phyloP scores from a whole-genome alignment of 2,113 vertebrate species.

The Tenebrosternarchus preto region DNA sequence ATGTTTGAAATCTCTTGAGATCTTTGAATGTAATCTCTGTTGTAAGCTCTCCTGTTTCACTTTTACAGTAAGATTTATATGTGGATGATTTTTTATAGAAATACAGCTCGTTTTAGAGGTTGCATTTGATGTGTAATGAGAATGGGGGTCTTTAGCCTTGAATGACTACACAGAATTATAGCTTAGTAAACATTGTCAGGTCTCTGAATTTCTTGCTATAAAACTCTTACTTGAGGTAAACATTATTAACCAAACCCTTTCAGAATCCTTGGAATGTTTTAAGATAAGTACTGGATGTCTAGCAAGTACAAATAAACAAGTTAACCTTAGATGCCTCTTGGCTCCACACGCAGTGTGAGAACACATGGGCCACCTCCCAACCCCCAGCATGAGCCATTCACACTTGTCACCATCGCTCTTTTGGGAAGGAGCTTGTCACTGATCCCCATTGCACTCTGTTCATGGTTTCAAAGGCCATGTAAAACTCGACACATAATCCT shows the following conservation, averaged over 20 bases:
- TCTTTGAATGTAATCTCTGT: constrained; percentile 7
- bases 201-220: not conserved
- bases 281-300: constrained; percentile 68
- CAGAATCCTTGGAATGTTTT: constrained; percentile 62
- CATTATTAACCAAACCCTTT: constrained; percentile 9
- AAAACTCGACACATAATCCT: constrained; percentile 50
- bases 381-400: constrained; percentile 49
- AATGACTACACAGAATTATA: no score
- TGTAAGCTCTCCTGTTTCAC: not conserved
- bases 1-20: not conserved
- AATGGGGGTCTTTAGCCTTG: no score
- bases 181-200: not conserved
- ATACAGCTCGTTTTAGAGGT: not conserved
- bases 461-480: constrained; percentile 46
- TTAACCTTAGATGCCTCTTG: constrained; percentile 69
- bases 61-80: not conserved
- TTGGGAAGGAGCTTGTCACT: constrained; percentile 57
- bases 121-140: not conserved
- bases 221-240: no score
- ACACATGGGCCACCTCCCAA: constrained; percentile 61
- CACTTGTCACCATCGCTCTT: constrained; percentile 70
- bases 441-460: constrained; percentile 41
- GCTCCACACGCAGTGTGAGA: constrained; percentile 18
- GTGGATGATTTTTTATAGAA: no score
- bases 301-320: constrained; percentile 65